phyloP scores from a whole-genome alignment of 1,140 invertebrate species.

The Drosophila grimshawi region DNA sequence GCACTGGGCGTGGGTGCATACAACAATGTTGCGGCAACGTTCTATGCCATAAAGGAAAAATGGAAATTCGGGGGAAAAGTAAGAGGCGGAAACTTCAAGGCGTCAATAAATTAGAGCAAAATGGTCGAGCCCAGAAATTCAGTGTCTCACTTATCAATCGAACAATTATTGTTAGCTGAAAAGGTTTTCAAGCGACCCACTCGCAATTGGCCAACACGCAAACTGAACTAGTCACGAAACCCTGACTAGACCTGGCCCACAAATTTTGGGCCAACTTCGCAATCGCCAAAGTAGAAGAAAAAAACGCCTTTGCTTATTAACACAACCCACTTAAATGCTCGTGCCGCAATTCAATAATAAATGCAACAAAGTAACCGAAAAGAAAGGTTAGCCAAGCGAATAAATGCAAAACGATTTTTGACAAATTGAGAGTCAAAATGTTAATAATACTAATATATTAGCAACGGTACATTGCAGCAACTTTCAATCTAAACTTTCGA shows the following conservation, averaged over 20 bases:
- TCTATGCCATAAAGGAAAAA: neutral
- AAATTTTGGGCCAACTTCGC: slow-evolving; percentile 46
- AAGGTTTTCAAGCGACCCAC: slow-evolving; percentile 50
- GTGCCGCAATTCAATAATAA: slow-evolving; percentile 53
- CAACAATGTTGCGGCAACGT: slow-evolving; percentile 11
- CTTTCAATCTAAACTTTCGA: slow-evolving; percentile 19
- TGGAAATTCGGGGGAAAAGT: slow-evolving; percentile 28
- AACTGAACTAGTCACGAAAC: slow-evolving; percentile 74
- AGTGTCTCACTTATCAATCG: slow-evolving; percentile 65
- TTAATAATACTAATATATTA: slow-evolving; percentile 7
- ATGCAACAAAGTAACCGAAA: slow-evolving; percentile 10
- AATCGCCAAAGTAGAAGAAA: slow-evolving; percentile 37
- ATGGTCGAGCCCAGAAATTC: slow-evolving; percentile 25
- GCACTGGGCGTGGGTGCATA: slow-evolving; percentile 53
- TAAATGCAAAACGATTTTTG: slow-evolving; percentile 26
- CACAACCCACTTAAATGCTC: slow-evolving; percentile 65
- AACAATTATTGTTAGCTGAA: slow-evolving; percentile 66
- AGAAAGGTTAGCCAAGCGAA: slow-evolving; percentile 23
- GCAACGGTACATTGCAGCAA: slow-evolving; percentile 1
- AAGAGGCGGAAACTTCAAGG: slow-evolving; percentile 63
- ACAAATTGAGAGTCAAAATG: slow-evolving; percentile 14
- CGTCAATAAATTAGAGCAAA: slow-evolving; percentile 72
- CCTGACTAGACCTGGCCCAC: slow-evolving; percentile 10
- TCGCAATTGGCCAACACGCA: slow-evolving; percentile 59
- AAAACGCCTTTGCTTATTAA: slow-evolving; percentile 69